These are phyloP conservation scores for Dendrocopos noguchii DNA, from an alignment of 2,113 vertebrate genomes.

Conservation along the genomic window DNA sequence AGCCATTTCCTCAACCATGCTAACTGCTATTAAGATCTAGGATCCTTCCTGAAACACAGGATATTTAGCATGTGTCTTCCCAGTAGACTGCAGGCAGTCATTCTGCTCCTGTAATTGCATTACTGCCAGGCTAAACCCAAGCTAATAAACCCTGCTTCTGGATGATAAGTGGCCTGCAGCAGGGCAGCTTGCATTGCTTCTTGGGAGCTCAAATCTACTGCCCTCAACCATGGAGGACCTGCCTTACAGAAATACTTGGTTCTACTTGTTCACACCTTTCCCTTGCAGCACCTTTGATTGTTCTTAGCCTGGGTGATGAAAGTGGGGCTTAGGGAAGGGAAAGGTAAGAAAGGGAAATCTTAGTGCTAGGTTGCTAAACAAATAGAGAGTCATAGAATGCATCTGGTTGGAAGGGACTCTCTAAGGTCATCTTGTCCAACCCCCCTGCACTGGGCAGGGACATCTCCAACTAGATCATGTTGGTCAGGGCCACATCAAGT, in stretches of 20 bases:
- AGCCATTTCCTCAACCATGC: slow-evolving; percentile 9
- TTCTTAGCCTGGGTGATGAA: neutral
- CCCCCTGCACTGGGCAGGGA: too few species aligned
- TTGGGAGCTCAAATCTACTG: neutral
- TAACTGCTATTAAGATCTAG: neutral
- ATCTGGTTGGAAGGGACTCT: too few species aligned
- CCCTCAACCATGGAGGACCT: neutral
- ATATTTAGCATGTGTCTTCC: neutral
- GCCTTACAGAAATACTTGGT: neutral
- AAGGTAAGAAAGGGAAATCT: neutral
- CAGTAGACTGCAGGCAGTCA: neutral
- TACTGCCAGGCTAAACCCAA: neutral
- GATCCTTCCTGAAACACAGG: neutral
- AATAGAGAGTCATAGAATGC: neutral
- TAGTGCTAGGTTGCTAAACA: neutral
- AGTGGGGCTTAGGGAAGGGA: neutral
- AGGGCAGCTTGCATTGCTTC: neutral
- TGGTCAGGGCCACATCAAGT: too few species aligned
- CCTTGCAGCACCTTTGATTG: neutral
- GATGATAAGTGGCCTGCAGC: neutral
- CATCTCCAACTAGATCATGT: too few species aligned
- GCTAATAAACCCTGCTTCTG: neutral
- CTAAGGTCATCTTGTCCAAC: too few species aligned
- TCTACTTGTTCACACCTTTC: neutral
- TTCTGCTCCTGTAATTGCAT: neutral